Conservation (phyloP, 2,797 vertebrate genomes). For the Chaenodraco wilsoni region DNA sequence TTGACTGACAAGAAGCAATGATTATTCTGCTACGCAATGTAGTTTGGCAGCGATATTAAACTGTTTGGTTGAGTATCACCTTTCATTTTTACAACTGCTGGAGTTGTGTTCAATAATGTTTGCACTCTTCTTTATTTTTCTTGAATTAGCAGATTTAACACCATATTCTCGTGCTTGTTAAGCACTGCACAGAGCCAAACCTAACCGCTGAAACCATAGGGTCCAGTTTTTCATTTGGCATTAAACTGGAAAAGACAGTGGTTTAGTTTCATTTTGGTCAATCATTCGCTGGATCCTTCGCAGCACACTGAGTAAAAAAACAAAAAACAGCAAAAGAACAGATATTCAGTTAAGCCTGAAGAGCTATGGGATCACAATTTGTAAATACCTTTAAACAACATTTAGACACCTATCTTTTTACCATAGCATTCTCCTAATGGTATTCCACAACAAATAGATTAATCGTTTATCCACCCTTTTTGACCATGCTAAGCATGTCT, state of each 20-base stretch:
- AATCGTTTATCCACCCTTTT: no score
- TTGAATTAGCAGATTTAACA: not conserved
- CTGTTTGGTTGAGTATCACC: not conserved
- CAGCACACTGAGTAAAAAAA: not conserved
- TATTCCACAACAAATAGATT: no score
- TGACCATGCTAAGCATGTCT: no score
- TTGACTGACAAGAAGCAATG: no score
- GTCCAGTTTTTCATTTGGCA: not conserved
- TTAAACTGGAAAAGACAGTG: not conserved
- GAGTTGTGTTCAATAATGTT: not conserved
- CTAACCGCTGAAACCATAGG: not conserved
- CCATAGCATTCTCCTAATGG: no score
- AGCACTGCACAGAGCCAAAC: not conserved
- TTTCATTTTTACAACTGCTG: not conserved
- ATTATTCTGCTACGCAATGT: no score
- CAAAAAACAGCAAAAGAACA: no score
- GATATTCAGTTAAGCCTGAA: no score
- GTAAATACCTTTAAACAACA: no score
- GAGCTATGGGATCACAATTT: no score
- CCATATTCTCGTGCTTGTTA: not conserved
- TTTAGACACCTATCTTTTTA: no score
- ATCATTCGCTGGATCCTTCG: not conserved
- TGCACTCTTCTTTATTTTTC: not conserved
- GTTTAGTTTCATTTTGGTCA: not conserved
- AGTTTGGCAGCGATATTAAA: no score